These are phyloP conservation scores for Parazoanthus swiftii DNA, from an alignment of 92 coral and sea anemone species.

Conservation along the genomic window DNA sequence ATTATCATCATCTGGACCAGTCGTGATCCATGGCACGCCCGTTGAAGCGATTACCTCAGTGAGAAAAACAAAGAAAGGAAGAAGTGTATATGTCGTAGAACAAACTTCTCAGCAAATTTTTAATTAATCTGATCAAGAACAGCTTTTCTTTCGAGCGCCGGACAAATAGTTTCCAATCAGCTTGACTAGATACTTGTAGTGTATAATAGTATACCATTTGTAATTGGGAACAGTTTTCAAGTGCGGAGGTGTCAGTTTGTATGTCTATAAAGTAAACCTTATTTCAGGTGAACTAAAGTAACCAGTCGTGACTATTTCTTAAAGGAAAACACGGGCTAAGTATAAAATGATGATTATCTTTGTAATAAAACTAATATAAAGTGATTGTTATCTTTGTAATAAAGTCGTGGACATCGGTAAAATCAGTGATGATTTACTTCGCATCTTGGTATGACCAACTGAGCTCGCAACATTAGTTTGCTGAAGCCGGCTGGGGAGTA, in stretches of 20 bases:
- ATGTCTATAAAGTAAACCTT: not conserved
- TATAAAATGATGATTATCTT: no score
- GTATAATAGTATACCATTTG: not conserved
- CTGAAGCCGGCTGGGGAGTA: not conserved
- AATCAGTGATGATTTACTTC: not conserved
- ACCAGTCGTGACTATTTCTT: not conserved
- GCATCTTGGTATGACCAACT: not conserved
- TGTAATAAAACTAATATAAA: no score
- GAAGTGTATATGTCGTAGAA: not conserved
- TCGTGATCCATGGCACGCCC: not conserved
- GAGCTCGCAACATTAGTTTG: no score
- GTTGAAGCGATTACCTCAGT: not conserved
- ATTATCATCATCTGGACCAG: not conserved
- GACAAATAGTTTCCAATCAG: not conserved
- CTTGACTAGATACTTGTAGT: not conserved
- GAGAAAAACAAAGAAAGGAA: not conserved
- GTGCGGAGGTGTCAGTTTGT: not conserved
- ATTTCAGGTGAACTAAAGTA: not conserved
- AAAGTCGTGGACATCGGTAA: not conserved
- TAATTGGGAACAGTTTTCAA: not conserved
- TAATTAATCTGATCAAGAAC: not conserved
- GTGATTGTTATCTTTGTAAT: not conserved
- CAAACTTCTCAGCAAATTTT: not conserved
- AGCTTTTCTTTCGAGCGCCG: not conserved
- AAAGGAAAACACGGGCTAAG: not conserved